Evolutionary conservation across 2,888 invertebrate species (phyloP).

Genomic region (Apodemia duryi): DNA sequence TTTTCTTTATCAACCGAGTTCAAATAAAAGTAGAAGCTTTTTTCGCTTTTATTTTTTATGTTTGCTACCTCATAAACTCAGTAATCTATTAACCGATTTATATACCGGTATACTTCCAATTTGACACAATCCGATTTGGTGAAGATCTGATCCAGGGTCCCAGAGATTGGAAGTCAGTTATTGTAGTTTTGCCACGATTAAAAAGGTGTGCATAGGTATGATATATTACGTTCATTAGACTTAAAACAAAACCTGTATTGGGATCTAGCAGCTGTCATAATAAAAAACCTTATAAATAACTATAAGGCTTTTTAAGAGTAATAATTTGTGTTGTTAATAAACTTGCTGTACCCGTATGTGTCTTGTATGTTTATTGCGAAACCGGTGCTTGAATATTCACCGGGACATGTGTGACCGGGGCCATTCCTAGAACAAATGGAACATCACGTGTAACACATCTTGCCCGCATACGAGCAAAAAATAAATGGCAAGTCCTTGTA

Average conservation of each 20-base stretch:
- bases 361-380: constrained; percentile 33
- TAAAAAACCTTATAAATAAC: constrained; percentile 29
- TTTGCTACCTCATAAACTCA: too few species aligned
- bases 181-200: background rate
- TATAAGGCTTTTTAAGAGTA: constrained; percentile 38
- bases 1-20: too few species aligned
- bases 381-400: constrained; percentile 35
- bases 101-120: too few species aligned
- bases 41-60: too few species aligned
- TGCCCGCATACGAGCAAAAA: constrained; percentile 44
- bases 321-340: constrained; percentile 37
- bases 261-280: constrained; percentile 16
- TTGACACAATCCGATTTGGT: too few species aligned
- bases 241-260: constrained; percentile 1
- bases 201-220: background rate
- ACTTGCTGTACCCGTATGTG: constrained; percentile 41
- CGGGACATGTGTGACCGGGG: constrained; percentile 49
- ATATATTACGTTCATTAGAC: background rate
- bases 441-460: constrained; percentile 57
- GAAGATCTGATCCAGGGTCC: too few species aligned
- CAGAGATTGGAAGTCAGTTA: too few species aligned
- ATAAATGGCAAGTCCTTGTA: constrained; percentile 44
- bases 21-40: too few species aligned
- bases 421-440: constrained; percentile 61
- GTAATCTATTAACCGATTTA: too few species aligned